phyloP scores from a whole-genome alignment of 2,888 invertebrate genomes.

The Candidula unifasciata region DNA sequence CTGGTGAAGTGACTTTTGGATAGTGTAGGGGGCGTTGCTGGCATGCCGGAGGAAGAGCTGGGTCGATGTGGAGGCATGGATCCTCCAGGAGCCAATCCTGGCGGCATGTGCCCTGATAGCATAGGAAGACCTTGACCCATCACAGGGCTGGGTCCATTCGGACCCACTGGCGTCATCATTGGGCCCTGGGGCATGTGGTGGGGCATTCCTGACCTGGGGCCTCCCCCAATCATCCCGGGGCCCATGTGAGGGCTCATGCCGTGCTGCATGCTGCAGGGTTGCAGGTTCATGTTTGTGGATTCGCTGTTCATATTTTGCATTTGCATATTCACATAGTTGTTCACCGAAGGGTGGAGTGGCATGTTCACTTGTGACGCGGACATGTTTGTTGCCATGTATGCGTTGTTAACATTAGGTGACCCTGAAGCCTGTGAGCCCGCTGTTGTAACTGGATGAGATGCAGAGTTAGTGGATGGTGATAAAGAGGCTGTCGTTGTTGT shows the following conservation, averaged over 20 bases:
- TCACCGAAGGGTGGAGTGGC: conserved; percentile 30
- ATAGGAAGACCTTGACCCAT: conserved; percentile 54
- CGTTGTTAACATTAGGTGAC: conserved; percentile 37
- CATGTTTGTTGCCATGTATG: conserved; percentile 31
- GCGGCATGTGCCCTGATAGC: conserved; percentile 37
- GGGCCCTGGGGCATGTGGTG: conserved; percentile 59
- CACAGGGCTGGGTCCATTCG: conserved; percentile 62
- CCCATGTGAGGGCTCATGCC: conserved; percentile 35
- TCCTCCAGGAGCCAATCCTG: conserved; percentile 35
- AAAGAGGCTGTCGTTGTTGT: conserved; percentile 7
- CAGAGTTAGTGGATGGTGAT: background rate
- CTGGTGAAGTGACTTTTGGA: conserved; percentile 55
- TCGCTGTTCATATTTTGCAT: conserved; percentile 61
- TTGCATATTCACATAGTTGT: conserved; percentile 41
- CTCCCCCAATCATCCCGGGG: conserved; percentile 33
- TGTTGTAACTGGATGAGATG: conserved; percentile 1
- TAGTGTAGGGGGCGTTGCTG: conserved; percentile 40
- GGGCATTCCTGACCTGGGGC: conserved; percentile 44
- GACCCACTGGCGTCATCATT: conserved; percentile 56
- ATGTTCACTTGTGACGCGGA: conserved; percentile 34
- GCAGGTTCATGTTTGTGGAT: conserved; percentile 51
- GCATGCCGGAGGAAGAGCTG: conserved; percentile 40
- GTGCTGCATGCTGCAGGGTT: conserved; percentile 31
- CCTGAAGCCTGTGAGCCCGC: background rate
- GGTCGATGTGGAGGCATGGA: conserved; percentile 48